Conservation (phyloP, 2,113 vertebrate genomes). For the Laticauda laticaudata region DNA sequence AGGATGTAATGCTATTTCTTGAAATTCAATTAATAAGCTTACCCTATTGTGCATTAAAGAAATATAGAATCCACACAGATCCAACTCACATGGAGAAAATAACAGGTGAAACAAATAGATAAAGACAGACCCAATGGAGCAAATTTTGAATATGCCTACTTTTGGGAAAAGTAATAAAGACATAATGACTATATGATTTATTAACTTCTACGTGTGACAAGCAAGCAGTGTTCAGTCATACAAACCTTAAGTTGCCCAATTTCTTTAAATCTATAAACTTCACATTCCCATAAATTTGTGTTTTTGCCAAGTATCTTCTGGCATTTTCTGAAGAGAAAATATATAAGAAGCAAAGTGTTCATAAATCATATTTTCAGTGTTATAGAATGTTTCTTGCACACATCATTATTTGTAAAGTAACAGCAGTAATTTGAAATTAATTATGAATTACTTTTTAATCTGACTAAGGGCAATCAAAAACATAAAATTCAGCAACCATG, state of each 20-base stretch:
- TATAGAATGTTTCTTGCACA: not conserved
- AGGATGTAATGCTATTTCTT: not conserved
- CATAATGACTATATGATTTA: not conserved
- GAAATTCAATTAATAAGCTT: not conserved
- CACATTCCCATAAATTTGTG: constrained; percentile 97
- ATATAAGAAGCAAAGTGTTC: constrained; percentile 16
- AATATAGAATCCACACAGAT: not conserved
- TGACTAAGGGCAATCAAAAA: not conserved
- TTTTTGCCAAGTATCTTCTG: constrained; percentile 98
- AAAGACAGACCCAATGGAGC: not conserved
- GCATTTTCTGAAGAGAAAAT: constrained; percentile 83
- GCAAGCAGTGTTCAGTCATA: not conserved
- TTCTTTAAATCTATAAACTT: constrained; percentile 96
- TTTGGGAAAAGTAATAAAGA: not conserved
- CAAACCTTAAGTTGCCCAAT: constrained; percentile 95
- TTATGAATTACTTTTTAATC: not conserved
- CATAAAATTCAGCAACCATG: not conserved
- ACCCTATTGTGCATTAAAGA: not conserved
- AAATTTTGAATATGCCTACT: not conserved
- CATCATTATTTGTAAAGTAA: not conserved
- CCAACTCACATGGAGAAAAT: not conserved
- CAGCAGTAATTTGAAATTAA: not conserved
- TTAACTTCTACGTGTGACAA: not conserved
- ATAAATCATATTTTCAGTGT: not conserved
- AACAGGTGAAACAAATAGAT: not conserved